Conservation (phyloP, 2,113 vertebrate genomes). For the Elachura formosa region DNA sequence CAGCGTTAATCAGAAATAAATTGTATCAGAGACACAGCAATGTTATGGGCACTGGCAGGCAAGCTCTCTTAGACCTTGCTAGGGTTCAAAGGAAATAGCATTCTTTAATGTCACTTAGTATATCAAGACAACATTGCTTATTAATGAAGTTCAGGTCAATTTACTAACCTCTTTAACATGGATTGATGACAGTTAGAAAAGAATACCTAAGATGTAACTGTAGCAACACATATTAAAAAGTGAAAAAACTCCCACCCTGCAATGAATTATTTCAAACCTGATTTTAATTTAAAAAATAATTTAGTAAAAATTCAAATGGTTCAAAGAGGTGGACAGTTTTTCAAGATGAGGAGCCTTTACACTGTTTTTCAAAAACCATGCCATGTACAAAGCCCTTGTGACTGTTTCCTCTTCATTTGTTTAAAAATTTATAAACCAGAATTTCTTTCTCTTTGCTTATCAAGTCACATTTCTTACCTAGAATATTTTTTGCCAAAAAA, state of each 20-base stretch:
- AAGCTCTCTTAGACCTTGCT: neutral
- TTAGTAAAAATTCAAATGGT: neutral
- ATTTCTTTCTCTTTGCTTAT: neutral
- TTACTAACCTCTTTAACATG: neutral
- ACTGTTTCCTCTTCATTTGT: neutral
- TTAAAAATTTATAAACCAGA: slow-evolving; percentile 32
- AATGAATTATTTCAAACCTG: neutral
- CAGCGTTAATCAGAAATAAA: neutral
- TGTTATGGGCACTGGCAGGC: neutral
- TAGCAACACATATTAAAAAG: neutral
- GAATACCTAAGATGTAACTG: neutral
- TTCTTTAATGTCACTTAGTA: neutral
- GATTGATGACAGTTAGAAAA: neutral
- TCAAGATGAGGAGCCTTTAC: neutral
- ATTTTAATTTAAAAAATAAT: neutral
- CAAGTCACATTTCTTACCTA: neutral
- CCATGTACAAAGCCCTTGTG: neutral
- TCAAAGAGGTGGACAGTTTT: neutral
- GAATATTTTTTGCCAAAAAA: neutral
- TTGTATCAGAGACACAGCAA: neutral
- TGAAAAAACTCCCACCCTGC: accelerated
- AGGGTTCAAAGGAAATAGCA: neutral
- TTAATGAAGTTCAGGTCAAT: neutral
- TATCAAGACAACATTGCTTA: neutral
- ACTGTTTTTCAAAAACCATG: neutral